Conservation (phyloP, 1,140 invertebrate species). For the Danaus plexippus region DNA sequence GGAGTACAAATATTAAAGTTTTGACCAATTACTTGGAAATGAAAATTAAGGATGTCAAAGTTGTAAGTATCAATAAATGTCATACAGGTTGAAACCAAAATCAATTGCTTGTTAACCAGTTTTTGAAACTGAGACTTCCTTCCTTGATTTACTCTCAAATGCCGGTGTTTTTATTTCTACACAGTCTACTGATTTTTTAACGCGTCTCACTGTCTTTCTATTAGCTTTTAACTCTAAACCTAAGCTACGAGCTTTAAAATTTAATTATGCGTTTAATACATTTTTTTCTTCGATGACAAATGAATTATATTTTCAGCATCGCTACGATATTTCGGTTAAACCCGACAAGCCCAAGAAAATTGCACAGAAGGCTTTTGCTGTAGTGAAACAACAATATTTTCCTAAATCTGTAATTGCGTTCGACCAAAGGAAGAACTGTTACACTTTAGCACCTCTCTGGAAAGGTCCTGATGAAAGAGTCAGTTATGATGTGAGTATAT, state of each 20-base stretch:
- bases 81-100: no score
- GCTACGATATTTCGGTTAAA: conserved; percentile 51
- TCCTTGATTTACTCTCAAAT: no score
- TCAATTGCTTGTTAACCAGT: no score
- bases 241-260: conserved; percentile 6
- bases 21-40: conserved; percentile 53
- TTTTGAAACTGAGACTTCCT: no score
- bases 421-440: conserved; percentile 60
- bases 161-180: no score
- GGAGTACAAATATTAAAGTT: conserved; percentile 19
- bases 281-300: not conserved
- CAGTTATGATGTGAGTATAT: conserved; percentile 28
- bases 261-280: conserved; percentile 4
- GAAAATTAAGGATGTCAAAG: conserved; percentile 40
- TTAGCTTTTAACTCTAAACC: no score
- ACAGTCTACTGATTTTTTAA: no score
- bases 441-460: conserved; percentile 25
- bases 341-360: conserved; percentile 55
- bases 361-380: conserved; percentile 30
- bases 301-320: conserved; percentile 39
- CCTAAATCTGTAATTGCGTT: conserved; percentile 39
- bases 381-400: conserved; percentile 29
- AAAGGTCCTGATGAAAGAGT: conserved; percentile 22
- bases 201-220: no score
- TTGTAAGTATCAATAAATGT: conserved; percentile 39